These are phyloP conservation scores for Gastrophysa polygoni DNA, from an alignment of 2,888 invertebrate genomes.

Conservation along the genomic window DNA sequence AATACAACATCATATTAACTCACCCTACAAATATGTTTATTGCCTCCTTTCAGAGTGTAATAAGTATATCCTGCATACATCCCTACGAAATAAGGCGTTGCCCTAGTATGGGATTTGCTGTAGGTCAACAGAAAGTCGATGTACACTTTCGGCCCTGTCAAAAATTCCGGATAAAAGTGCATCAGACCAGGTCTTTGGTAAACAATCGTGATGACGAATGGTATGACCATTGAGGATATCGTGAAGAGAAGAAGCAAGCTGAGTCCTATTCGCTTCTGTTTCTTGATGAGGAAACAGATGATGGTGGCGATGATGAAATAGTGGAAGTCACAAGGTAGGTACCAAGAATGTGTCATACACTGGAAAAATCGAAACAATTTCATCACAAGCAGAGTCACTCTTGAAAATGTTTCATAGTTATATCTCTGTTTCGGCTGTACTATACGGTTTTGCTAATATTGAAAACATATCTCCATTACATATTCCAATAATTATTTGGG, in stretches of 20 bases:
- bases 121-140: conserved; percentile 64
- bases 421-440: no score
- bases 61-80: conserved; percentile 63
- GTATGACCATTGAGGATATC: conserved; percentile 58
- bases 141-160: conserved; percentile 61
- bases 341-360: conserved; percentile 74
- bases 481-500: no score
- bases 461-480: no score
- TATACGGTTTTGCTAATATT: no score
- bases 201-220: conserved; percentile 62
- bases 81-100: conserved; percentile 65
- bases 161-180: conserved; percentile 64
- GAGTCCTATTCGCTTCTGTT: conserved; percentile 56
- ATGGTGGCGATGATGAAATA: conserved; percentile 66
- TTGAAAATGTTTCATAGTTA: no score
- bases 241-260: conserved; percentile 53
- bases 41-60: conserved; percentile 50
- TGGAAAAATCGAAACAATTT: no score
- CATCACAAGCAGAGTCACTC: no score
- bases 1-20: no score
- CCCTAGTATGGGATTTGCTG: conserved; percentile 66
- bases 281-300: conserved; percentile 59
- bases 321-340: conserved; percentile 74
- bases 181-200: conserved; percentile 62
- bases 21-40: conserved; percentile 52